These are phyloP conservation scores for Knipowitschia caucasica DNA, from an alignment of 2,797 vertebrate species.

Conservation along the genomic window DNA sequence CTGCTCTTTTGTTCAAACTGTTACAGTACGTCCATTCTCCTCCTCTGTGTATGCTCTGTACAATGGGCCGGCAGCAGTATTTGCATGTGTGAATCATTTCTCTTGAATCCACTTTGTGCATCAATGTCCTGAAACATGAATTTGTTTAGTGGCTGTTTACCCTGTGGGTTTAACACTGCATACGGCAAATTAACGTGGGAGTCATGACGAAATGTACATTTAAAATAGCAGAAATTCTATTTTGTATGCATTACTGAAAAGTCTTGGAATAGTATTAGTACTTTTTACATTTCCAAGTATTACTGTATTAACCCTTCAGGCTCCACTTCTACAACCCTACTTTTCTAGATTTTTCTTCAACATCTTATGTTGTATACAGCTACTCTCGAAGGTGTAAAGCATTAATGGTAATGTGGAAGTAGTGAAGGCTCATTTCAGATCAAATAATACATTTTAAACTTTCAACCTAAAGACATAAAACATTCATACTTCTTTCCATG, in stretches of 20 bases:
- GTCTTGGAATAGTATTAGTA: neutral
- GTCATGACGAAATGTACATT: constrained; percentile 15
- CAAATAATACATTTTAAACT: constrained; percentile 1
- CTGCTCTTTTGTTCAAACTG: constrained; percentile 51
- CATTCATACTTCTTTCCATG: neutral
- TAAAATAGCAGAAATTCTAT: no score
- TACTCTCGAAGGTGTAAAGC: no score
- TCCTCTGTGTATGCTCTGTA: constrained; percentile 39
- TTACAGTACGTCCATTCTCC: constrained; percentile 45
- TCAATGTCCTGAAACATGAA: constrained; percentile 9
- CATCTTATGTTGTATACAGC: no score
- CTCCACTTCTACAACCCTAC: no score
- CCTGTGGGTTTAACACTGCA: constrained; percentile 27
- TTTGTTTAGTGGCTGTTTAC: constrained; percentile 24
- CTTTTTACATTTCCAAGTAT: no score
- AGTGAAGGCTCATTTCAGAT: neutral
- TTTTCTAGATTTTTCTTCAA: no score
- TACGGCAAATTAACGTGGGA: constrained; percentile 37
- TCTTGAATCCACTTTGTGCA: constrained; percentile 35
- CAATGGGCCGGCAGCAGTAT: constrained; percentile 62
- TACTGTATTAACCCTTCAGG: no score
- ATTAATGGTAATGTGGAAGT: no score
- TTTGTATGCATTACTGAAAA: neutral
- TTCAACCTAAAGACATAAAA: constrained; percentile 5
- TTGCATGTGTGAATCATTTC: constrained; percentile 62